Conservation (phyloP, 2,113 vertebrate species). For the Neotoma lepida region DNA sequence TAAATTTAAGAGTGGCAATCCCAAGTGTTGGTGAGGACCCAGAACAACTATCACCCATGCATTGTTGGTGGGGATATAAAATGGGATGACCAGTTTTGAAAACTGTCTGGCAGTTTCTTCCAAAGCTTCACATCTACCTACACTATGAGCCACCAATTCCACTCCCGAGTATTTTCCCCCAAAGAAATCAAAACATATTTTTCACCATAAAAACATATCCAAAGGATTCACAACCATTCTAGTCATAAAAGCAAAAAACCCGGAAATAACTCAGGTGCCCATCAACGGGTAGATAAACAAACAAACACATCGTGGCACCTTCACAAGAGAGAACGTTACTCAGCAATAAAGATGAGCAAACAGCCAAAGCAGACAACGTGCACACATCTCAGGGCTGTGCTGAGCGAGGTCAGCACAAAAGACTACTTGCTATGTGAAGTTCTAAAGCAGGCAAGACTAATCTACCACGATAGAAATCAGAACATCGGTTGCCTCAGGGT, state of each 20-base stretch:
- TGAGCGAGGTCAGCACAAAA: neutral
- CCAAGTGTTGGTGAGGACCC: neutral
- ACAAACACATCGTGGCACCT: neutral
- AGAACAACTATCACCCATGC: neutral
- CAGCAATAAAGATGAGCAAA: neutral
- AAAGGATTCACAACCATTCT: neutral
- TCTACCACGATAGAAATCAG: conserved; percentile 27
- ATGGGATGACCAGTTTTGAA: neutral
- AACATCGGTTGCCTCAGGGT: neutral
- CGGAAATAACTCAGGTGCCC: neutral
- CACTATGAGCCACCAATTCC: conserved; percentile 23
- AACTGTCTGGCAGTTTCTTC: conserved; percentile 29
- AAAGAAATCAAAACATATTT: conserved; percentile 53
- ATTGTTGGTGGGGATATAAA: neutral
- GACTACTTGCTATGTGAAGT: neutral
- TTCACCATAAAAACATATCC: neutral
- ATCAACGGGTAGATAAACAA: neutral
- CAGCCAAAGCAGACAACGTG: no score
- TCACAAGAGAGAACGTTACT: neutral
- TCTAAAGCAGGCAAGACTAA: conserved; percentile 32
- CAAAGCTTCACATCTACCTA: neutral
- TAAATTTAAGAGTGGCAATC: conserved; percentile 20
- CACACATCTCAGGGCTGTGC: neutral
- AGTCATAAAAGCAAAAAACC: neutral
- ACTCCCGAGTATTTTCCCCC: neutral